A percentile compares a stretch with the other conserved stretches of the same genome.
These are phyloP conservation scores for Mus caroli DNA, from an alignment of 2,797 vertebrate species.

Conservation along the genomic window DNA sequence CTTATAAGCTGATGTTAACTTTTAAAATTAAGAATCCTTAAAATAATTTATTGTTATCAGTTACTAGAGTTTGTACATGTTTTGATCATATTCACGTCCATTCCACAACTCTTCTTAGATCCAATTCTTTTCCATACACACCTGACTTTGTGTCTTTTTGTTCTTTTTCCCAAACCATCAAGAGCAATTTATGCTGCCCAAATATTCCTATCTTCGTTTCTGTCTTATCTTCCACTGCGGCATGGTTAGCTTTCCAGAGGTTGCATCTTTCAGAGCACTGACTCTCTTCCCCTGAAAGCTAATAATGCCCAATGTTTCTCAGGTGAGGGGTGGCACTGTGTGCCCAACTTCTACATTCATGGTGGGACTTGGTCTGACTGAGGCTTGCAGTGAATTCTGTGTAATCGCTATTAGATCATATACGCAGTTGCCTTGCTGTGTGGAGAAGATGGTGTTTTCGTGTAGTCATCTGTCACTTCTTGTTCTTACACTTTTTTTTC, in stretches of 20 bases:
- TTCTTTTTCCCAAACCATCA: background rate
- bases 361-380: background rate
- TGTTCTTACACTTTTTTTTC: too few relatives aligned
- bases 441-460: background rate
- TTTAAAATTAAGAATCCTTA: background rate
- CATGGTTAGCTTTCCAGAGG: too few relatives aligned
- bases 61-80: background rate
- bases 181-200: background rate
- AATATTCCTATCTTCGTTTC: background rate
- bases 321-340: background rate
- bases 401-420: background rate
- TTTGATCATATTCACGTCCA: background rate
- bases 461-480: background rate
- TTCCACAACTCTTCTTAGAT: background rate
- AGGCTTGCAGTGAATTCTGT: background rate
- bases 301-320: background rate
- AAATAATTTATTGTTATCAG: background rate
- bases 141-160: background rate
- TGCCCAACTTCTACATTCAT: background rate
- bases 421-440: background rate
- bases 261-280: background rate
- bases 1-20: background rate
- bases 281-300: background rate
- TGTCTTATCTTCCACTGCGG: too few relatives aligned
- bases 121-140: background rate